Base-by-base conservation (phyloP, 53 echinoderm and acorn worm genomes). In the Astropecten irregularis region DNA sequence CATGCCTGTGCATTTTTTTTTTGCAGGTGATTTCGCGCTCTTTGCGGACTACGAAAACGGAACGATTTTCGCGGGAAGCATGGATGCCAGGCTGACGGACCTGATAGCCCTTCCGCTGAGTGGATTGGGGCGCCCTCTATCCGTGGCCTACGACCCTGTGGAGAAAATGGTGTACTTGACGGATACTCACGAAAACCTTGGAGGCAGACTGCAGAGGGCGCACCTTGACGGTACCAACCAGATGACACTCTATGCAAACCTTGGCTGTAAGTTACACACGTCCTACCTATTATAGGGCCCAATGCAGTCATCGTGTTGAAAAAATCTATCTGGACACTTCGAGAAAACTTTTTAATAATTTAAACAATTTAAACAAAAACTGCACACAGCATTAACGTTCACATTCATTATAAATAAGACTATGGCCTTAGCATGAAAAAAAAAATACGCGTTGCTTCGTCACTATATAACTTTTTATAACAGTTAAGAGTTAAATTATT, bases 141-240 rank as follows among this genome's bases (percentile, higher is more conserved):
- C 77, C 11, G 23, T 91, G 38, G 88, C 84, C 71, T 91, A 91
- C 60, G 91, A 91, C 71, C 88, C 91, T n/a, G 69, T 57, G 19
- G 58, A 82, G 2, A 59, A 59, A 28, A 84, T 84, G 40, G 68
- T 91, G 0, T 91, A 95, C 73, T 93, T 91, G 89, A 86, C 93
- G 2, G 96, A 95, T n/a, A n/a, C n/a, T n/a, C n/a, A n/a, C n/a
- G n/a, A n/a, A n/a, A n/a, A n/a, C n/a, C n/a, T n/a, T 31, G 76
- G 89, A 0, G 66, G 76, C 8, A 66, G 69, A 16, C 36, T 47
- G 34, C 52, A 34, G 20, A 39, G 89, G 29, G 89, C 87, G 0
- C 65, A 74, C 40, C 33, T 83, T 3, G 77, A 92, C 51, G 92
- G 92, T 4, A 55, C 64, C 52, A 52, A 62, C 56, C 50, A 72